A percentile compares a stretch with the other conserved stretches of the same genome.
Conservation (phyloP, 2,113 vertebrate species). For the Tricholaema leucomelas region DNA sequence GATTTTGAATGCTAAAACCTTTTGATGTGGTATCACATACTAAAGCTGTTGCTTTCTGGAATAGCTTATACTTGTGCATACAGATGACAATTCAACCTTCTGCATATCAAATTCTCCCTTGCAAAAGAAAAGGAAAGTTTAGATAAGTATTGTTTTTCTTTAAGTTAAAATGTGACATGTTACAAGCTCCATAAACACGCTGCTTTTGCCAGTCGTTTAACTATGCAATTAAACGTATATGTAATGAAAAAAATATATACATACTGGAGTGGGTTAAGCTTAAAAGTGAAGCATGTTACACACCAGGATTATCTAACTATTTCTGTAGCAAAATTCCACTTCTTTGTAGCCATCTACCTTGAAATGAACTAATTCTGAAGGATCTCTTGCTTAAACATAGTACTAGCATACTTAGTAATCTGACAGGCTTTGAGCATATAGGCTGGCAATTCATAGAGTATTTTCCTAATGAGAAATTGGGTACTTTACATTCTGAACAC, state of each 20-base stretch:
- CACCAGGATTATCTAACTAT: background rate
- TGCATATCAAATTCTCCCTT: background rate
- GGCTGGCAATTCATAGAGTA: background rate
- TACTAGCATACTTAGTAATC: background rate
- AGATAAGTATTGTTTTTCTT: background rate
- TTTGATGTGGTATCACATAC: accelerated
- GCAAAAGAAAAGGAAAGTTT: background rate
- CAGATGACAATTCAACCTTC: background rate
- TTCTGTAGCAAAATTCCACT: background rate
- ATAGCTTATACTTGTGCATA: background rate
- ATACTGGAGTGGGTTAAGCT: background rate
- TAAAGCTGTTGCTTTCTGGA: background rate
- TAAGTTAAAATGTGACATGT: background rate
- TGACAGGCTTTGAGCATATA: background rate
- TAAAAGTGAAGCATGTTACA: background rate
- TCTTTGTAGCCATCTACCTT: background rate
- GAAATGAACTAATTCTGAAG: background rate
- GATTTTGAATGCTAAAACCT: background rate
- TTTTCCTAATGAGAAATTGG: background rate
- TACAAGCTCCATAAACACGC: background rate
- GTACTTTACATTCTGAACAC: background rate
- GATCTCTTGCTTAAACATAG: background rate
- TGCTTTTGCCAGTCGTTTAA: background rate
- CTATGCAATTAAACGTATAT: background rate
- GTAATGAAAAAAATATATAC: background rate